phyloP scores from a whole-genome alignment of 1,140 invertebrate genomes.

The Listronotus bonariensis region DNA sequence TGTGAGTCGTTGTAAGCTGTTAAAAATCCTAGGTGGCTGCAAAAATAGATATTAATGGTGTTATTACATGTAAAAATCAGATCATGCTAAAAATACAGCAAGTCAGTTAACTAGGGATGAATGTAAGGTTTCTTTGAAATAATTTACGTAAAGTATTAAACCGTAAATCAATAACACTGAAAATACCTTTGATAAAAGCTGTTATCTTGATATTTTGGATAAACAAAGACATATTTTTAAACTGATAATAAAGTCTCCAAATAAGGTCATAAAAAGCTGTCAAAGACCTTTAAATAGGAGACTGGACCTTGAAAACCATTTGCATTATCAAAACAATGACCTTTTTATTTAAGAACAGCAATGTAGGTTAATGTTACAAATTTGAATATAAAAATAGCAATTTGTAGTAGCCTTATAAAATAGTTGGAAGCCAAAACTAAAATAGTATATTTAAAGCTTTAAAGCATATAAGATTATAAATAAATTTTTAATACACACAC shows the following conservation, averaged over 20 bases:
- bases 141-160: slow-evolving; percentile 19
- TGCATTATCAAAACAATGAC: slow-evolving; percentile 8
- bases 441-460: no score
- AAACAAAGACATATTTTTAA: slow-evolving; percentile 8
- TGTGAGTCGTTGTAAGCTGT: slow-evolving; percentile 16
- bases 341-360: slow-evolving; percentile 16
- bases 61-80: slow-evolving; percentile 21
- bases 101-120: no score
- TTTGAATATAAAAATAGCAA: neutral
- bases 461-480: no score
- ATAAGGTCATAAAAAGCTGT: slow-evolving; percentile 10
- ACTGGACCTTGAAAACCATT: slow-evolving; percentile 23
- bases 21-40: slow-evolving; percentile 24
- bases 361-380: slow-evolving; percentile 20
- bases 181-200: neutral
- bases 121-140: slow-evolving; percentile 21
- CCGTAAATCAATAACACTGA: slow-evolving; percentile 33
- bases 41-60: slow-evolving; percentile 32
- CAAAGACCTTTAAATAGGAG: slow-evolving; percentile 18
- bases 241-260: neutral
- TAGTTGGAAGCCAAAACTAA: neutral
- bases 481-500: no score
- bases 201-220: neutral
- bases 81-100: slow-evolving; percentile 1
- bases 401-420: neutral